phyloP scores from a whole-genome alignment of 2,888 invertebrate species.

The Callimorpha dominula region DNA sequence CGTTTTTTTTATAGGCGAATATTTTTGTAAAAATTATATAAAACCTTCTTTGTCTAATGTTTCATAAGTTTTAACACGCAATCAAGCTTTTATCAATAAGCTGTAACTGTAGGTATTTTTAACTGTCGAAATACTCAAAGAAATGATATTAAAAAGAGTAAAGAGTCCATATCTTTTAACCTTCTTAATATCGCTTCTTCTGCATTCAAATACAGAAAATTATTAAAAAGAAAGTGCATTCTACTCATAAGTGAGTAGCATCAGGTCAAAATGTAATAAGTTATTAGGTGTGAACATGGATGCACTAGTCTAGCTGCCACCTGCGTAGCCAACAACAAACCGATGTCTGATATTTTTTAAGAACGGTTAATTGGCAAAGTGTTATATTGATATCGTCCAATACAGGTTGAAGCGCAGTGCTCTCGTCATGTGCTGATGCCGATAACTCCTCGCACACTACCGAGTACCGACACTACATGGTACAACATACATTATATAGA shows the following conservation, averaged over 20 bases:
- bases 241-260: not conserved
- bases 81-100: not conserved
- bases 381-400: not conserved
- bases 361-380: not conserved
- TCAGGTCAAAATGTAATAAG: not conserved
- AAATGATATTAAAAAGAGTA: not conserved
- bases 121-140: not conserved
- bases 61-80: slow-evolving; percentile 5
- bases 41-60: slow-evolving; percentile 24
- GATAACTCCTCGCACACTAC: slow-evolving; percentile 34
- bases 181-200: not conserved
- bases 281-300: no score
- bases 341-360: not conserved
- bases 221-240: not conserved
- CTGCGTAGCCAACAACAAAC: not conserved
- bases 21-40: slow-evolving; percentile 34
- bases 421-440: slow-evolving; percentile 1
- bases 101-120: not conserved
- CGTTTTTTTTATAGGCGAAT: slow-evolving; percentile 12
- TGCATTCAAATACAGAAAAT: not conserved
- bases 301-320: not conserved
- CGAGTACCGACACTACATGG: slow-evolving; percentile 23
- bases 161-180: not conserved
- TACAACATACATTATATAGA: slow-evolving; percentile 23
- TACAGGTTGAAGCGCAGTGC: slow-evolving; percentile 5